These are phyloP conservation scores for Halictus ligatus DNA, from an alignment of 2,888 invertebrate species.

Conservation along the genomic window DNA sequence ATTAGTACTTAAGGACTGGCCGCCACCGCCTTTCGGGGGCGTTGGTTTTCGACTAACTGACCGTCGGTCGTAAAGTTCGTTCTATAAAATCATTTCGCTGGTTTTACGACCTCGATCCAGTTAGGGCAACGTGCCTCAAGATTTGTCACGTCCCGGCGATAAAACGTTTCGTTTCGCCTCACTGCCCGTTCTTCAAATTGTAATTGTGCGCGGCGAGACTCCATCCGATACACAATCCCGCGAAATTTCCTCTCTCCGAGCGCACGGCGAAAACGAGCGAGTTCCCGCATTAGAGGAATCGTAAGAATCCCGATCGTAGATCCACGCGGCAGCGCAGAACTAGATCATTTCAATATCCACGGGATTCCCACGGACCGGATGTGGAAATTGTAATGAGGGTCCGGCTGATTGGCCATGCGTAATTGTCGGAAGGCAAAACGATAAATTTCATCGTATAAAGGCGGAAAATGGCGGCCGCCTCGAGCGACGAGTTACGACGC, in stretches of 20 bases:
- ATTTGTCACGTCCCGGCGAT: conserved; percentile 51
- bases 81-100: conserved; percentile 43
- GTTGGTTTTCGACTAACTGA: conserved; percentile 19
- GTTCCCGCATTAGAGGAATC: background rate
- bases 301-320: background rate
- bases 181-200: conserved; percentile 34
- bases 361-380: background rate
- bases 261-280: background rate
- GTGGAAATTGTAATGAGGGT: conserved; percentile 10
- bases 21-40: too few species aligned
- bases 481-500: background rate
- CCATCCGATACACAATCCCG: background rate
- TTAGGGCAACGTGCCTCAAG: conserved; percentile 37
- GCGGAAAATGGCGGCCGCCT: background rate
- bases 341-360: background rate
- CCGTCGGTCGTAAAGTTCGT: conserved; percentile 24
- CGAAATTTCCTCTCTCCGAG: background rate
- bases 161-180: conserved; percentile 34
- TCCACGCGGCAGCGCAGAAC: background rate
- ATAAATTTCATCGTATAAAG: conserved; percentile 12
- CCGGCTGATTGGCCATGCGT: conserved; percentile 20
- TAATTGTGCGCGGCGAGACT: conserved; percentile 12
- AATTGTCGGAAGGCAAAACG: conserved; percentile 17
- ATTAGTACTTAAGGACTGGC: background rate
- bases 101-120: conserved; percentile 41